These are phyloP conservation scores for Chinchilla lanigera DNA, from an alignment of 2,113 vertebrate species.

Conservation along the genomic window DNA sequence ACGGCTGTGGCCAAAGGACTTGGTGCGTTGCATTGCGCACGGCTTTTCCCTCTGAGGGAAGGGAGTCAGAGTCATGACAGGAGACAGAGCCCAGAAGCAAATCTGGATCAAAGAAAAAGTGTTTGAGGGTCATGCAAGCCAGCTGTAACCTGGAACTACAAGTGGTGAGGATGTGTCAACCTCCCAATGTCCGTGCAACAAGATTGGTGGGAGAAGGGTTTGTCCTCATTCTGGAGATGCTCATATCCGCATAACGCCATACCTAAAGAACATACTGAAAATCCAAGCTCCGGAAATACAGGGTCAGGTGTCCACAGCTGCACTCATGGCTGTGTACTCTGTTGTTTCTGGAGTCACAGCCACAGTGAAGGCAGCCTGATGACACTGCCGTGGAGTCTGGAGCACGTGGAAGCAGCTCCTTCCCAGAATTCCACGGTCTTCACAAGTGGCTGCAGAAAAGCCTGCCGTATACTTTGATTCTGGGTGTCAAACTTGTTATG, in stretches of 20 bases:
- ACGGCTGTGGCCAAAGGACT: no score
- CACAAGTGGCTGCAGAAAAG: slow-evolving; percentile 90
- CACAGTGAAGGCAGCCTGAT: no score
- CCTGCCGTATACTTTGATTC: slow-evolving; percentile 94
- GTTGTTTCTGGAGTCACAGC: slow-evolving; percentile 50
- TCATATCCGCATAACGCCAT: slow-evolving; percentile 86
- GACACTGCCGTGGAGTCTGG: slow-evolving; percentile 83
- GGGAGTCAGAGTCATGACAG: slow-evolving; percentile 74
- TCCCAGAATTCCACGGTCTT: slow-evolving; percentile 92
- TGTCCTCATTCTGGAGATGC: slow-evolving; percentile 87
- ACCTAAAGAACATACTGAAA: slow-evolving; percentile 85
- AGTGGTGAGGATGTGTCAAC: slow-evolving; percentile 76
- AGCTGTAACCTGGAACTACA: slow-evolving; percentile 82
- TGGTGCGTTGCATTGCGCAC: no score
- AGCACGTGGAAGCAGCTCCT: slow-evolving; percentile 90
- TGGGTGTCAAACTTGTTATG: slow-evolving; percentile 92
- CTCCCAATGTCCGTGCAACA: slow-evolving; percentile 84
- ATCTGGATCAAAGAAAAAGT: slow-evolving; percentile 78
- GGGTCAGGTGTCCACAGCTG: slow-evolving; percentile 85
- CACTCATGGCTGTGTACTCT: slow-evolving; percentile 85
- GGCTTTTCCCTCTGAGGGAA: no score
- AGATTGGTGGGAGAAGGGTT: slow-evolving; percentile 75
- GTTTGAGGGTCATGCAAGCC: slow-evolving; percentile 90
- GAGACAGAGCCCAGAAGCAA: slow-evolving; percentile 82
- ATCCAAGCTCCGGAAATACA: slow-evolving; percentile 82